These are phyloP conservation scores for Cremastinae sp. DNA, from an alignment of 2,888 invertebrate genomes.

Conservation along the genomic window DNA sequence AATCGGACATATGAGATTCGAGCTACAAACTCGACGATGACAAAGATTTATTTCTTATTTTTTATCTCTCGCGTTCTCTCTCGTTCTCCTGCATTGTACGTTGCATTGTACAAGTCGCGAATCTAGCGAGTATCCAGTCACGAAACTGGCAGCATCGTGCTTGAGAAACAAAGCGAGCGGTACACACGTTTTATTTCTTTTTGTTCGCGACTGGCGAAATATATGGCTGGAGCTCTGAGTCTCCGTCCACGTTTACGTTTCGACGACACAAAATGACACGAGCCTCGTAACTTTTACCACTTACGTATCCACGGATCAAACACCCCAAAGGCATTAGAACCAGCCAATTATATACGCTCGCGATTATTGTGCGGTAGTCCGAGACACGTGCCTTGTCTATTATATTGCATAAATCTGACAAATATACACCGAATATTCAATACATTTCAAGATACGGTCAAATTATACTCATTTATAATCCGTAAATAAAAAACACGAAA, in stretches of 20 bases:
- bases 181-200: no score
- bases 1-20: background rate
- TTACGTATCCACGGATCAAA: conserved; percentile 54
- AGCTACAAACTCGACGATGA: conserved; percentile 4
- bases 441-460: no score
- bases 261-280: conserved; percentile 49
- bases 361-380: background rate
- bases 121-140: conserved; percentile 13
- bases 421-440: conserved; percentile 19
- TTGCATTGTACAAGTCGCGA: conserved; percentile 12
- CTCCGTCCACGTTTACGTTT: conserved; percentile 23
- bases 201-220: background rate
- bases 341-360: conserved; percentile 51
- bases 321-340: conserved; percentile 32
- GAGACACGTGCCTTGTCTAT: conserved; percentile 33
- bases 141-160: conserved; percentile 4
- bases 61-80: conserved; percentile 6
- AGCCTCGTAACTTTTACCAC: conserved; percentile 52
- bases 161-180: background rate
- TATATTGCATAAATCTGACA: conserved; percentile 26
- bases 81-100: background rate
- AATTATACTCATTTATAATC: no score
- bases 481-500: no score
- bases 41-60: background rate
- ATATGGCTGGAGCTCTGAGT: background rate